Conservation (phyloP, 2,113 vertebrate species). For the Cynopterus brachyotis region DNA sequence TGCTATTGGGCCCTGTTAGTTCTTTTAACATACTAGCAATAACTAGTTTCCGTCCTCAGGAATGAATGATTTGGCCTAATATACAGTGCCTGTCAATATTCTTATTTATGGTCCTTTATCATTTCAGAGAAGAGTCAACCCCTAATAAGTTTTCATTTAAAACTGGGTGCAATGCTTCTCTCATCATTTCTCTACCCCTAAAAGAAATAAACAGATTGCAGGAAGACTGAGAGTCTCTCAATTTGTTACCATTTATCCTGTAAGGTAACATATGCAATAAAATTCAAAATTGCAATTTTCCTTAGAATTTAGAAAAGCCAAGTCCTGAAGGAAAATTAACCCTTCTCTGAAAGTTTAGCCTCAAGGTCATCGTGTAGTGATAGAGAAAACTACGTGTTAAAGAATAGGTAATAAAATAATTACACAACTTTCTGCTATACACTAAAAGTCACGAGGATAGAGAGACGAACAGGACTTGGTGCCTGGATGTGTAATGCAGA, state of each 20-base stretch:
- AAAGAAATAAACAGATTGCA: neutral
- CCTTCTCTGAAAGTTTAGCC: neutral
- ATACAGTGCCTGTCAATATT: neutral
- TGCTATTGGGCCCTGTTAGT: neutral
- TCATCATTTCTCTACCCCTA: neutral
- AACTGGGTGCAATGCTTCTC: neutral
- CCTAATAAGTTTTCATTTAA: neutral
- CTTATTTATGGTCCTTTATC: neutral
- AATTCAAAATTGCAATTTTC: constrained; percentile 6
- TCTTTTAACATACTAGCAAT: neutral
- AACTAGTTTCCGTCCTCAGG: neutral
- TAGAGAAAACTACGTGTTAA: neutral
- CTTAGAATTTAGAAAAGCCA: neutral
- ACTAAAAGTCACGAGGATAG: accelerated
- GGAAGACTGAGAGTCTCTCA: neutral
- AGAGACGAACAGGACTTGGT: neutral
- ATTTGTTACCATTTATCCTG: neutral
- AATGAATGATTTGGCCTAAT: neutral
- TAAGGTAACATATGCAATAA: neutral
- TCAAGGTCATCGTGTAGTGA: neutral
- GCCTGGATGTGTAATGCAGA: accelerated
- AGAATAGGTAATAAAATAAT: neutral
- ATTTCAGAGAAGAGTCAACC: neutral
- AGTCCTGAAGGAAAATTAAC: neutral
- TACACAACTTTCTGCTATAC: neutral